These are phyloP conservation scores for Hydractinia echinata DNA, from an alignment of 30 jellyfish, hydroid and myxozoan genomes.

Conservation along the genomic window DNA sequence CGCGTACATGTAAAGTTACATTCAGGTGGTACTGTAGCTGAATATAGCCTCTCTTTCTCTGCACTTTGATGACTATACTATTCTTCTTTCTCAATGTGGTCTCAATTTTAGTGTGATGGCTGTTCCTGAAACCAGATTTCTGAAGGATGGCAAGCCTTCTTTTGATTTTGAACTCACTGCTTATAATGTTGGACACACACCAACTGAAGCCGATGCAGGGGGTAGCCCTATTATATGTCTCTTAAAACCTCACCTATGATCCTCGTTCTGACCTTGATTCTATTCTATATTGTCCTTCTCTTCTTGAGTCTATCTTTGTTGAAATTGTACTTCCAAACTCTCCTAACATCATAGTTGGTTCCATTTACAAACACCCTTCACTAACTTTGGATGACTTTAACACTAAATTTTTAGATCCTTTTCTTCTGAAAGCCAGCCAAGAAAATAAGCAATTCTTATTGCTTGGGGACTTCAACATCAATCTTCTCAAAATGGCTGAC, in stretches of 20 bases:
- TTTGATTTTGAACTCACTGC: background rate
- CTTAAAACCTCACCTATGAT: constrained; percentile 5
- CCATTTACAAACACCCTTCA: constrained; percentile 22
- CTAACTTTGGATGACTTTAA: constrained; percentile 22
- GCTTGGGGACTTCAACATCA: no score
- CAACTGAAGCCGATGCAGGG: constrained; percentile 1
- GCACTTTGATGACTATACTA: constrained; percentile 3
- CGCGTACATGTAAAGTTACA: no score
- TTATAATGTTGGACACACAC: background rate
- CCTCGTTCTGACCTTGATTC: constrained; percentile 6
- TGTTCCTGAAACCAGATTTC: constrained; percentile 1
- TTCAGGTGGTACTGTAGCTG: no score
- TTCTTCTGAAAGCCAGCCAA: constrained; percentile 3
- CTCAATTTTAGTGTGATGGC: constrained; percentile 1
- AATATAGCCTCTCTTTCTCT: background rate
- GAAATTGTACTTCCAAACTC: constrained; percentile 9
- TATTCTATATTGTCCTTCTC: background rate
- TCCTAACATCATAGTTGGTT: constrained; percentile 16
- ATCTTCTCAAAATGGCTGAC: no score
- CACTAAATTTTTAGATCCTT: background rate
- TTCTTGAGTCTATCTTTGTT: constrained; percentile 17
- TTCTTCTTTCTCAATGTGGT: background rate
- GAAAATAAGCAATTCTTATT: no score
- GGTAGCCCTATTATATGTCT: constrained; percentile 22
- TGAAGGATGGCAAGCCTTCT: background rate